Evolutionary conservation across 2,113 vertebrate genomes (phyloP), one percentile per base, ranked within the genome.

Genomic region (Chroicocephalus ridibundus): DNA sequence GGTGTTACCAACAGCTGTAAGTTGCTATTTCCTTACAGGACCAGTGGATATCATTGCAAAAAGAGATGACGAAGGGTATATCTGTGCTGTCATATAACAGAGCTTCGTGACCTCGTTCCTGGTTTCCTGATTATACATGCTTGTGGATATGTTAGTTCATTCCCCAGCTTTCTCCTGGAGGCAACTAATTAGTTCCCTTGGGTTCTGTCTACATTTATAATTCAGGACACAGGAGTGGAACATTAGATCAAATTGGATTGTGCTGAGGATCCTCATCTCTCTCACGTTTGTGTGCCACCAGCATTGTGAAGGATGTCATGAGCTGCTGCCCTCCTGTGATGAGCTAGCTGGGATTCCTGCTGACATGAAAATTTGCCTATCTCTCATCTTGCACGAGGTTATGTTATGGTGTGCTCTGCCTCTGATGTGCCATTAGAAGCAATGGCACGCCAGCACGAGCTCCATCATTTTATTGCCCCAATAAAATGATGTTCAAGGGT

Each of bases 161-260:
- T 78, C 31, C 19, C 38, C 47, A 74, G 44, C 51, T 78, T 34
- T 74, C 60, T 92, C 88, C 75, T 82, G 79, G 25, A 95, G 61
- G 14, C 46, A 61, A 36, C 57, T 95, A 90, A 79, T 94, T 77
- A 54, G 71, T 31, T 76, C 80, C 62, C 86, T 46, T 72, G 94
- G 49, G 84, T 38, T 76, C 77, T 93, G 58, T n/a, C 77, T 93
- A 5, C 17, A 7, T 81, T 46, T 84, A 32, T 57, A 65, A 83
- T 69, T 77, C 81, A 46, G 66, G 4, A 8, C 31, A 27, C 71
- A 51, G 3, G 44, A 77, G 44, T 16, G 25, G 47, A 91, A 60
- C 68, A 46, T 62, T 58, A 21, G 24, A 42, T 36, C 49, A 60
- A 68, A 83, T 34, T 6, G 20, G 54, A 55, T 60, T 64, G 58